Evolutionary conservation across 2,113 vertebrate genomes (phyloP), one percentile per base, ranked within the genome.

Genomic region (Odontesthes bonariensis): DNA sequence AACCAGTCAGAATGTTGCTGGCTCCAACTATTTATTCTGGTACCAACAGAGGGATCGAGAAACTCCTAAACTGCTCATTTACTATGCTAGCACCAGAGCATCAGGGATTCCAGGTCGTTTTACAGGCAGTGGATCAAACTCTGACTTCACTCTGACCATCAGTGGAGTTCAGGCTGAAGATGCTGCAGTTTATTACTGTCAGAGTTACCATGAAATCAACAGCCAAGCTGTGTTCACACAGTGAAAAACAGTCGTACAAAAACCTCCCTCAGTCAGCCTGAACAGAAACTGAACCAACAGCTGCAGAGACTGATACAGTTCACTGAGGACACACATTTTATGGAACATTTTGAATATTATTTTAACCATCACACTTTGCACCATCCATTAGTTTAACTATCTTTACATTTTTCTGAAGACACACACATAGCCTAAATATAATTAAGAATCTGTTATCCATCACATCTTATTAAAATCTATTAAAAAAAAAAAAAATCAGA

Each of bases 221-320:
- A 73, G 55, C 17, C 38, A 44, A 14, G 0, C 0, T 0, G 0
- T 40, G 64, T 65, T 49, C 35, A 55, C 65, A 54, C 65, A 67
- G 65, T 67, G 49, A 68, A 55, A 68, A 55, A 27, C n/a, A 10
- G 16, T 68, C 65, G n/a, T 56, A 68, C 65, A 68, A 68, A 56
- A 68, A 68, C 65, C 38, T 77, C 64, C 69, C 33, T 78, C 49
- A 63, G 49, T 63, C 46, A 23, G 20, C 63, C 17, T 63, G 76
- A 76, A 83, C 53, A n/a, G 53, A 68, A 56, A 46, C 66, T 56
- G 11, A 63, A 49, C 3, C 38, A 16, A 31, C 11, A 60, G 58
- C 58, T 61, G 58, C 32, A 44, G 27, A 27, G 20, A 44, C 12
- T 33, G 60, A 63, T n/a, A 14, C 61, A 47, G 44, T 20, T 64